phyloP scores from a whole-genome alignment of 2,888 invertebrate genomes.

The Rhaphigaster nebulosa region DNA sequence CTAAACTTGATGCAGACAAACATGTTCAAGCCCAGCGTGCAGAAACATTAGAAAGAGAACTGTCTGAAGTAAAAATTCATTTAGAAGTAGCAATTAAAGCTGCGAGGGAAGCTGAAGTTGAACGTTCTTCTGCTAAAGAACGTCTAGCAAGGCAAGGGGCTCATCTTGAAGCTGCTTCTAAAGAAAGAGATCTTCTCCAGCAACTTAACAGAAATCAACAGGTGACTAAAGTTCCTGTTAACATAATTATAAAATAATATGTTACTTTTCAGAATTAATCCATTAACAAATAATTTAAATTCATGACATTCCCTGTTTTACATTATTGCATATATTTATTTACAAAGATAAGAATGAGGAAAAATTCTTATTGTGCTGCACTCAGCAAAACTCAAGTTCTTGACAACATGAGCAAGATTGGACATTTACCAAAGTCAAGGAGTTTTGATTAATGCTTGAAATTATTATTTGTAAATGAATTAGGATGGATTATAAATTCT shows the following conservation, averaged over 20 bases:
- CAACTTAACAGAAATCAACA: conserved; percentile 47
- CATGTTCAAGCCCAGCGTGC: conserved; percentile 19
- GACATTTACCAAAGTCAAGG: no score
- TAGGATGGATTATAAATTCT: no score
- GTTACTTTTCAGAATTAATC: not conserved
- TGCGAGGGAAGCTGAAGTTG: conserved; percentile 50
- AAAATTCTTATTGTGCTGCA: no score
- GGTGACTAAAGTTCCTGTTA: not conserved
- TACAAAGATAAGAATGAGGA: no score
- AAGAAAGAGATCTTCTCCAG: conserved; percentile 54
- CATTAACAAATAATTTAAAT: no score
- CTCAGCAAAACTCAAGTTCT: no score
- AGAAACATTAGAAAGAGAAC: conserved; percentile 52
- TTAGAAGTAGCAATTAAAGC: conserved; percentile 54
- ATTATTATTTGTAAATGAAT: no score
- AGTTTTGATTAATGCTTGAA: no score
- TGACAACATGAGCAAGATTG: no score
- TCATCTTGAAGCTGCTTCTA: conserved; percentile 47
- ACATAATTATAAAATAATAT: not conserved
- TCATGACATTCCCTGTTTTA: no score
- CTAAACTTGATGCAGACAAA: conserved; percentile 46
- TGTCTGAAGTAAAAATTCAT: conserved; percentile 52
- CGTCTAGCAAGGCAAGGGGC: conserved; percentile 50
- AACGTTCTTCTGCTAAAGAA: conserved; percentile 52
- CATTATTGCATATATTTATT: no score